These are phyloP conservation scores for Rhea americana DNA, from an alignment of 2,113 vertebrate species.

Conservation along the genomic window DNA sequence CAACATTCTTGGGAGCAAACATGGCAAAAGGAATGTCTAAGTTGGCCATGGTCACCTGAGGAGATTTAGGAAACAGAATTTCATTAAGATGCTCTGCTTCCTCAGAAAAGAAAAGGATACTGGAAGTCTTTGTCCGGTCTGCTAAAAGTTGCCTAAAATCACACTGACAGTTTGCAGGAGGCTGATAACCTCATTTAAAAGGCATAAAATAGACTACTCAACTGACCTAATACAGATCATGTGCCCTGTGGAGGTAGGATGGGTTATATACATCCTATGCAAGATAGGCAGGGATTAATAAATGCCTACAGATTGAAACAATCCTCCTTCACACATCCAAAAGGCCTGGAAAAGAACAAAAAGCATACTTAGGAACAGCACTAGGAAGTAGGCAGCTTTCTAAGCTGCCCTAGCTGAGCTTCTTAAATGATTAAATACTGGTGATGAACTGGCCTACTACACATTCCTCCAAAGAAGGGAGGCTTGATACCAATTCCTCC, in stretches of 20 bases:
- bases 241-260: background rate
- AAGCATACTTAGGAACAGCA: background rate
- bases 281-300: background rate
- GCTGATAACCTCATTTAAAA: background rate
- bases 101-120: background rate
- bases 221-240: background rate
- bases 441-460: background rate
- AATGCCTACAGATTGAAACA: background rate
- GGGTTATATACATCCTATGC: background rate
- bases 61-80: slow-evolving; percentile 53
- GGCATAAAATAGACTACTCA: background rate
- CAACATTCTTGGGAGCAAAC: slow-evolving; percentile 90
- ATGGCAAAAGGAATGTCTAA: slow-evolving; percentile 96
- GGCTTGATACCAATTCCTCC: background rate
- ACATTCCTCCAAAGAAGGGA: background rate
- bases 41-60: slow-evolving; percentile 88
- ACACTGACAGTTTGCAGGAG: background rate
- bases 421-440: background rate
- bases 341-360: background rate
- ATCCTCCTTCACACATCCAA: background rate
- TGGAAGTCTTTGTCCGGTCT: background rate
- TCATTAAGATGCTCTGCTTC: slow-evolving; percentile 21
- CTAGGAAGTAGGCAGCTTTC: background rate
- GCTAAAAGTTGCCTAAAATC: background rate
- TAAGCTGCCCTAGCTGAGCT: background rate